These are phyloP conservation scores for Danio aesculapii DNA, from an alignment of 2,797 vertebrate species.

Conservation along the genomic window DNA sequence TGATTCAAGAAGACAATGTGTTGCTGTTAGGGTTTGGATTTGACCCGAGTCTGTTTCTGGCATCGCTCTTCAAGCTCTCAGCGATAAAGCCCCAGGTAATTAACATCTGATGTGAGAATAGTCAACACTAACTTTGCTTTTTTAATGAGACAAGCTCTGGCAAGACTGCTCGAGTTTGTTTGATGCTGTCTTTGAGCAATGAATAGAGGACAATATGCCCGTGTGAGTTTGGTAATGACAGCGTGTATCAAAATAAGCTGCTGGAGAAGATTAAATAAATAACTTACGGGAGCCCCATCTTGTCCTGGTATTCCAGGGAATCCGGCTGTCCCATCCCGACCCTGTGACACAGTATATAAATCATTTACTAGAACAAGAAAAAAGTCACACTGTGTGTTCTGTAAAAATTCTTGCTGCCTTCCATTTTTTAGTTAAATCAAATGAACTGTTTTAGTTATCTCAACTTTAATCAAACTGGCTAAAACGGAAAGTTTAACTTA, in stretches of 20 bases:
- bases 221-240: constrained; percentile 15
- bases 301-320: constrained; percentile 78
- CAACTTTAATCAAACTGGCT: too few species aligned
- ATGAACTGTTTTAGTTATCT: too few species aligned
- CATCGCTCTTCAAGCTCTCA: constrained; percentile 40
- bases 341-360: constrained; percentile 65
- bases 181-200: constrained; percentile 18
- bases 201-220: constrained; percentile 6
- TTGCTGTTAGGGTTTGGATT: constrained; percentile 74
- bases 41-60: constrained; percentile 48
- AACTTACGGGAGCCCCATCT: constrained; percentile 84
- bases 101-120: constrained; percentile 57
- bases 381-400: background rate
- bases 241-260: background rate
- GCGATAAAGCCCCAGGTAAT: constrained; percentile 53
- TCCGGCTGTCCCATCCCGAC: constrained; percentile 80
- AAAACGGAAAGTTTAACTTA: too few species aligned
- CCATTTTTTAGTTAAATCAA: too few species aligned
- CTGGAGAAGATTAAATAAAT: background rate
- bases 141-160: constrained; percentile 55
- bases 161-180: constrained; percentile 46
- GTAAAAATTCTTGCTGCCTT: too few species aligned
- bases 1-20: constrained; percentile 74
- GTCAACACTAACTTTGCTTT: constrained; percentile 54
- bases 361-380: constrained; percentile 31